A percentile compares a stretch with the other conserved stretches of the same genome.
phyloP scores from a whole-genome alignment of 2,888 invertebrate species.

The Polymixis lichenea region DNA sequence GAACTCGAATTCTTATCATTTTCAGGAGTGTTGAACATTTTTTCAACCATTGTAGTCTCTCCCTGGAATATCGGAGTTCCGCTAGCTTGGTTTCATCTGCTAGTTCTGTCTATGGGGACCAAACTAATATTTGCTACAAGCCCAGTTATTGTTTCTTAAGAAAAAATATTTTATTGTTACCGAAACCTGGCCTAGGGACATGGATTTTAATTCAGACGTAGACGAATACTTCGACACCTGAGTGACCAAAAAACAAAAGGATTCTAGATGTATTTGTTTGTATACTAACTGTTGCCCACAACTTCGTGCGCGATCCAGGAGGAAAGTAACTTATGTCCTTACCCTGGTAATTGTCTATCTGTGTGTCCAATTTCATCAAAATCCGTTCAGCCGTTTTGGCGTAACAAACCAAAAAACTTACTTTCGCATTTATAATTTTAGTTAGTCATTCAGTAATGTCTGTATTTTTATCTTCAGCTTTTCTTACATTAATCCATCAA shows the following conservation, averaged over 20 bases:
- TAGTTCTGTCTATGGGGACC: slow-evolving; percentile 51
- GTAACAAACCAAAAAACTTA: too few relatives aligned
- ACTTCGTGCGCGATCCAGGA: too few relatives aligned
- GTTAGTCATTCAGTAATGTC: background rate
- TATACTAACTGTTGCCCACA: background rate
- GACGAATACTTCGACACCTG: background rate
- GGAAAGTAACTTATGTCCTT: too few relatives aligned
- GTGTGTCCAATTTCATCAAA: too few relatives aligned
- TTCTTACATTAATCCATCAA: background rate
- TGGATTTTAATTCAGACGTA: background rate
- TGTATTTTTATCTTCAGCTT: background rate
- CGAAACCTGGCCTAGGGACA: background rate
- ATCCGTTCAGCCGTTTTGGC: too few relatives aligned
- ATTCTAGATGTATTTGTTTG: background rate
- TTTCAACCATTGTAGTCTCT: slow-evolving; percentile 37
- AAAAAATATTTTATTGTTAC: slow-evolving; percentile 29
- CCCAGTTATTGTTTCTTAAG: slow-evolving; percentile 30
- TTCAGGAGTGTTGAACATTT: slow-evolving; percentile 51
- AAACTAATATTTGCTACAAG: slow-evolving; percentile 62
- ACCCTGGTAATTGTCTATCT: too few relatives aligned
- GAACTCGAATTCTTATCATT: slow-evolving; percentile 10
- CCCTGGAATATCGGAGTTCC: slow-evolving; percentile 42
- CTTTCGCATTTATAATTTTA: too few relatives aligned
- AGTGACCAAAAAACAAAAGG: background rate
- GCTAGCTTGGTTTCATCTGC: slow-evolving; percentile 62